A percentile compares a stretch with the other conserved stretches of the same genome.
Evolutionary conservation across 2,113 vertebrate genomes (phyloP).

Genomic region (Triplophysa siluroides): DNA sequence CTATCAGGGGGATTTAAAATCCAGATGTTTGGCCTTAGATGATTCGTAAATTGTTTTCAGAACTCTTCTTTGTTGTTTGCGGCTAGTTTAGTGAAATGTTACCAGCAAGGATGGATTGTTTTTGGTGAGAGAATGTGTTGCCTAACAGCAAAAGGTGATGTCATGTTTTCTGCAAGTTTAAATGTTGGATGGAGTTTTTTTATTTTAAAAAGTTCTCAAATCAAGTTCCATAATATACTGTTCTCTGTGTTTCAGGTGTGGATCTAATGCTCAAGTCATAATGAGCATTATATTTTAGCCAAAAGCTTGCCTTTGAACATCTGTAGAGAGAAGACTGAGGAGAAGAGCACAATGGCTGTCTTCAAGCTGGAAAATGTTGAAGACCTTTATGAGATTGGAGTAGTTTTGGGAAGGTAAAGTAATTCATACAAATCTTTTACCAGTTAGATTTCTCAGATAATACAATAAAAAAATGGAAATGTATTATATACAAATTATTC

Average conservation of each 20-base stretch:
- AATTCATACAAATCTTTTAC: background rate
- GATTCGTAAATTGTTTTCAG: background rate
- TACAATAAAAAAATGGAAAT: no score
- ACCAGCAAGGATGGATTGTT: no score
- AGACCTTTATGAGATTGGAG: conserved; percentile 81
- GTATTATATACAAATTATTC: no score
- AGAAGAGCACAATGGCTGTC: conserved; percentile 60
- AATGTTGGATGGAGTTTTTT: background rate
- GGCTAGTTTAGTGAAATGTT: background rate
- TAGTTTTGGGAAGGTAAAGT: conserved; percentile 79
- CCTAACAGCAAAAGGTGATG: background rate
- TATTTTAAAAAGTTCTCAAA: no score
- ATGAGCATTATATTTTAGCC: conserved; percentile 15
- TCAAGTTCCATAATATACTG: no score
- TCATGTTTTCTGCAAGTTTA: background rate
- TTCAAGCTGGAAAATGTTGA: conserved; percentile 75
- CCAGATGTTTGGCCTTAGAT: conserved; percentile 11
- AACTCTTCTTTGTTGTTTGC: background rate
- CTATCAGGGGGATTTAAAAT: background rate
- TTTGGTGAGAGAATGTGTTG: background rate
- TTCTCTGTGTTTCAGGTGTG: conserved; percentile 36
- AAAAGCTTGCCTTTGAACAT: background rate
- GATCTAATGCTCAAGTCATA: conserved; percentile 10
- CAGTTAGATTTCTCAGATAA: no score
- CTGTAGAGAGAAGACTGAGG: background rate